Evolutionary conservation across 64 coral and sea anemone species (phyloP).

Genomic region (Porites lutea): DNA sequence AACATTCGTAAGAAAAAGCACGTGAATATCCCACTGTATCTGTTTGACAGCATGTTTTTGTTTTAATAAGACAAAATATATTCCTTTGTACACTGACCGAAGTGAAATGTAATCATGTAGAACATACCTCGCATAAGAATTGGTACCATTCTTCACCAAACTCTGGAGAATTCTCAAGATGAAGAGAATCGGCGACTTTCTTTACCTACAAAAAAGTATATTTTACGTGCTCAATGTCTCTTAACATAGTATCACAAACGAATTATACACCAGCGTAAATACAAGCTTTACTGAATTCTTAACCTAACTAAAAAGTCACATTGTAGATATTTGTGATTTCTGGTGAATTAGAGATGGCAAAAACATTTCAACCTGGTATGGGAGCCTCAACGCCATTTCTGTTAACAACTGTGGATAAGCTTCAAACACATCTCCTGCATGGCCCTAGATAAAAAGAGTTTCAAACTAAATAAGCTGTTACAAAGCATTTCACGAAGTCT

Average conservation of each 20-base stretch:
- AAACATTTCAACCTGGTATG: conserved; percentile 80
- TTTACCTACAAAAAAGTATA: conserved; percentile 69
- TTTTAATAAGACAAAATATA: not conserved
- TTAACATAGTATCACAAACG: too few relatives aligned
- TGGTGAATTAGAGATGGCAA: not conserved
- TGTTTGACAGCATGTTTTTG: too few relatives aligned
- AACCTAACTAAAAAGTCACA: too few relatives aligned
- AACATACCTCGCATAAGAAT: conserved; percentile 87
- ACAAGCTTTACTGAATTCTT: too few relatives aligned
- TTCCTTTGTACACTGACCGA: not conserved
- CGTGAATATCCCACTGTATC: too few relatives aligned
- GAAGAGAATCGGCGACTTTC: conserved; percentile 84
- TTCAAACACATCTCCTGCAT: conserved; percentile 97
- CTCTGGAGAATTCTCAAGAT: conserved; percentile 72
- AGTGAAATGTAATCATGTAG: not conserved
- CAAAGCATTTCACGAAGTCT: too few relatives aligned
- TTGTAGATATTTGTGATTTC: too few relatives aligned
- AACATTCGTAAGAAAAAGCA: too few relatives aligned
- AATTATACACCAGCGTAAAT: too few relatives aligned
- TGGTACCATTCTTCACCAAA: conserved; percentile 93
- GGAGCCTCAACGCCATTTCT: conserved; percentile 93
- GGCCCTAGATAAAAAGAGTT: conserved; percentile 63
- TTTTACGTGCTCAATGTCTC: too few relatives aligned
- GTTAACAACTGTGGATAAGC: conserved; percentile 96
- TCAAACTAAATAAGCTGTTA: not conserved